These are phyloP conservation scores for Elgaria multicarinata DNA, from an alignment of 2,113 vertebrate species.

Conservation along the genomic window DNA sequence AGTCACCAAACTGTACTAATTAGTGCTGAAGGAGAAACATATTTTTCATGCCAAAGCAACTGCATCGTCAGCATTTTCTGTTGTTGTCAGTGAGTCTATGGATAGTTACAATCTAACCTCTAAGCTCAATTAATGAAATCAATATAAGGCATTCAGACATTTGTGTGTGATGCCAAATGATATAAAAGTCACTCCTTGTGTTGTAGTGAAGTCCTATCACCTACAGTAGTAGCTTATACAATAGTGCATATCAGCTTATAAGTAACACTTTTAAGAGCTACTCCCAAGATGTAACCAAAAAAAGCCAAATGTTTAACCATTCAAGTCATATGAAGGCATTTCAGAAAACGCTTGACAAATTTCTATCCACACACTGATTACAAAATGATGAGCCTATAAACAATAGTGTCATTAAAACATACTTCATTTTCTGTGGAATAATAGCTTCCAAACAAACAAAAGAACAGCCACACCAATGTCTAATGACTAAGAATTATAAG, in stretches of 20 bases:
- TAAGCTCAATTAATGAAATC: background rate
- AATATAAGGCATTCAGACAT: background rate
- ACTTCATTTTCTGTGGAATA: background rate
- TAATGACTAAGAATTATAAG: background rate
- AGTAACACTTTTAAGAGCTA: background rate
- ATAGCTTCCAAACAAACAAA: background rate
- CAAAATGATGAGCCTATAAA: background rate
- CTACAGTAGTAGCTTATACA: background rate
- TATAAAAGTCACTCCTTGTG: background rate
- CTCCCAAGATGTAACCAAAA: background rate
- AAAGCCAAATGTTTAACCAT: background rate
- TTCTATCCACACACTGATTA: background rate
- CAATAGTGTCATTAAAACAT: background rate
- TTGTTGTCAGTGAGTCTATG: background rate
- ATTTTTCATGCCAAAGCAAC: background rate
- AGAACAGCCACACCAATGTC: background rate
- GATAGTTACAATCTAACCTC: background rate
- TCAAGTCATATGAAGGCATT: background rate
- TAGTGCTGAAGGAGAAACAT: background rate
- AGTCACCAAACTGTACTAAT: background rate
- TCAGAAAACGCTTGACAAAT: background rate
- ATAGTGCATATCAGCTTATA: background rate
- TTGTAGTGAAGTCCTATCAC: background rate
- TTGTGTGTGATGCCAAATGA: background rate
- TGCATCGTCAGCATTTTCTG: background rate